phyloP scores from a whole-genome alignment of 2,888 invertebrate species.

The Antheraea assamensis region DNA sequence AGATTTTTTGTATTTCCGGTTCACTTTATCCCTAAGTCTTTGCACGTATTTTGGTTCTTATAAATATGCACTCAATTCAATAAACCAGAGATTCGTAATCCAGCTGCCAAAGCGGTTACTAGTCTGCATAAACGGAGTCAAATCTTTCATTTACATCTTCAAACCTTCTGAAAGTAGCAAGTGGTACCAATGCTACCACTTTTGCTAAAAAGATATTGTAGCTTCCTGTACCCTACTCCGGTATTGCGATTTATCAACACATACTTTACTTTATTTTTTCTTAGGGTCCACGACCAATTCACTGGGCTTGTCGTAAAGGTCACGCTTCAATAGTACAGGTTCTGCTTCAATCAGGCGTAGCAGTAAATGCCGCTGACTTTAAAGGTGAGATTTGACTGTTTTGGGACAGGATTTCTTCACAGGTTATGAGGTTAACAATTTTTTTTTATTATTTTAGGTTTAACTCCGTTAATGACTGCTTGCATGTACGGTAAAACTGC shows the following conservation, averaged over 20 bases:
- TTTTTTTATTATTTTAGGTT: slow-evolving; percentile 55
- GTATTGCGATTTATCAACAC: neutral
- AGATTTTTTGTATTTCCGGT: no score
- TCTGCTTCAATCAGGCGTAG: slow-evolving; percentile 89
- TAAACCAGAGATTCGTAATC: no score
- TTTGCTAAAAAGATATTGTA: no score
- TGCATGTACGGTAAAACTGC: slow-evolving; percentile 97
- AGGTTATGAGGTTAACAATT: neutral
- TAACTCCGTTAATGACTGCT: slow-evolving; percentile 95
- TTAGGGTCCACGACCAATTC: slow-evolving; percentile 92
- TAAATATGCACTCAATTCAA: no score
- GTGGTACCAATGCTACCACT: no score
- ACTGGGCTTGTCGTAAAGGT: slow-evolving; percentile 97
- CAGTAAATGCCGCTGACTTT: slow-evolving; percentile 94
- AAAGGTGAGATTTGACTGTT: slow-evolving; percentile 80
- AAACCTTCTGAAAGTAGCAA: no score
- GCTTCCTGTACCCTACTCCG: no score
- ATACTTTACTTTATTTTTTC: slow-evolving; percentile 20
- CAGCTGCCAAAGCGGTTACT: no score
- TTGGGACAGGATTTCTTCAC: neutral
- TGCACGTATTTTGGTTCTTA: no score
- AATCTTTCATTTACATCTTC: no score
- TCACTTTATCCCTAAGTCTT: no score
- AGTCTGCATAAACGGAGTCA: no score
- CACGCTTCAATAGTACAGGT: slow-evolving; percentile 94